Evolutionary conservation across 2,888 invertebrate genomes (phyloP).

Genomic region (Macaria liturata): DNA sequence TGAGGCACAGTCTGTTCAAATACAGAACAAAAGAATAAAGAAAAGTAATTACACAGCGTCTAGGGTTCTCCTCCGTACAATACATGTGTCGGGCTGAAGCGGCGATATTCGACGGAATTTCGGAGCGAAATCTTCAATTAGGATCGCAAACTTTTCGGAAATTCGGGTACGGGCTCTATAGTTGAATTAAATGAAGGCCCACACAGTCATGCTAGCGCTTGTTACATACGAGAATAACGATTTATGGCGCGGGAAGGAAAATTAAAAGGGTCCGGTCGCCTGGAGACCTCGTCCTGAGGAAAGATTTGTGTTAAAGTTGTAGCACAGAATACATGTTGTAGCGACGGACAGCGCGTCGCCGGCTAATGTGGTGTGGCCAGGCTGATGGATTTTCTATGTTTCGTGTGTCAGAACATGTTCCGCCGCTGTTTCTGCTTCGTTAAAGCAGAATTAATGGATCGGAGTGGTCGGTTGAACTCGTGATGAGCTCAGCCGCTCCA

Average conservation of each 20-base stretch:
- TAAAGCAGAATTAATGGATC: slow-evolving; percentile 27
- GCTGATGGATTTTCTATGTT: slow-evolving; percentile 37
- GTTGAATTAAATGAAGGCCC: slow-evolving; percentile 38
- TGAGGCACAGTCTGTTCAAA: slow-evolving; percentile 28
- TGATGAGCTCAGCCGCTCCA: slow-evolving; percentile 18
- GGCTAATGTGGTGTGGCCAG: slow-evolving; percentile 24
- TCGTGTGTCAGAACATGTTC: slow-evolving; percentile 26
- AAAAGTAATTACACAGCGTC: slow-evolving; percentile 20
- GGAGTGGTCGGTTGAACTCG: slow-evolving; percentile 18
- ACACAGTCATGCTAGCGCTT: slow-evolving; percentile 21
- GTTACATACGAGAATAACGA: slow-evolving; percentile 36
- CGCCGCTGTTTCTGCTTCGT: slow-evolving; percentile 28
- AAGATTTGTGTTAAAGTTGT: slow-evolving; percentile 21
- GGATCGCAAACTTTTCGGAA: slow-evolving; percentile 34
- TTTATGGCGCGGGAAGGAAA: slow-evolving; percentile 34
- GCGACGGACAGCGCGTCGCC: slow-evolving; percentile 27
- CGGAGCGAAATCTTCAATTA: slow-evolving; percentile 35
- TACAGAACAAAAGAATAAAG: slow-evolving; percentile 27
- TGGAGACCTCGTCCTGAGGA: slow-evolving; percentile 43
- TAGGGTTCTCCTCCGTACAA: slow-evolving; percentile 6
- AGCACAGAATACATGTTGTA: no score
- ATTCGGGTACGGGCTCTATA: slow-evolving; percentile 26
- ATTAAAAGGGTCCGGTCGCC: slow-evolving; percentile 41
- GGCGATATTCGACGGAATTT: slow-evolving; percentile 21
- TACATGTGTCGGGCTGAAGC: slow-evolving; percentile 10